Evolutionary conservation across 2,113 vertebrate species (phyloP).

Genomic region (Albula glossodonta): DNA sequence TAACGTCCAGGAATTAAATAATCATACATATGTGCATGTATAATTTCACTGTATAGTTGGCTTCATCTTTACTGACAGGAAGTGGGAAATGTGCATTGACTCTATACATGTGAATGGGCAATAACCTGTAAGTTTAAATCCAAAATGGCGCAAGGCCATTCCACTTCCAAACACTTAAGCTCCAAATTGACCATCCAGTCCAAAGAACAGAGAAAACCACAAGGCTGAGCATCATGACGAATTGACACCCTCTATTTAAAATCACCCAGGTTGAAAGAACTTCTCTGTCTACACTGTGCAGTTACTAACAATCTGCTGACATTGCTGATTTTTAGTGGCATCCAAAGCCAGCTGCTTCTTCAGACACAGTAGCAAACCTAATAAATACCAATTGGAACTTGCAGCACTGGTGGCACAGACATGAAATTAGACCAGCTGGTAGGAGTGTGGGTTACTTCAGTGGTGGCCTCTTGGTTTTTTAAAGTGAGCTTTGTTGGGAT

Average conservation of each 20-base stretch:
- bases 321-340: slow-evolving; percentile 16
- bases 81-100: no score
- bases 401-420: neutral
- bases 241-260: neutral
- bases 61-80: no score
- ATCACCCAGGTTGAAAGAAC: neutral
- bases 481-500: slow-evolving; percentile 17
- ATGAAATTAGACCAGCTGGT: neutral
- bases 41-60: no score
- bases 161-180: no score
- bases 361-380: slow-evolving; percentile 46
- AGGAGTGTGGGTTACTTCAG: neutral
- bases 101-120: no score
- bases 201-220: neutral
- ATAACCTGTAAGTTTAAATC: no score
- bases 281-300: neutral
- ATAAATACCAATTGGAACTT: slow-evolving; percentile 38
- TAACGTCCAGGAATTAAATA: no score
- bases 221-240: neutral
- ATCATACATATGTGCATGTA: no score
- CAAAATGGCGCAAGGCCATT: no score
- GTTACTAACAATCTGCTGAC: neutral
- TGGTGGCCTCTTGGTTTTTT: slow-evolving; percentile 7
- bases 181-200: no score
- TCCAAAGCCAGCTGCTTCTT: slow-evolving; percentile 25